Evolutionary conservation across 2,888 invertebrate genomes (phyloP).

Genomic region (Lissocephala sabroskyi): DNA sequence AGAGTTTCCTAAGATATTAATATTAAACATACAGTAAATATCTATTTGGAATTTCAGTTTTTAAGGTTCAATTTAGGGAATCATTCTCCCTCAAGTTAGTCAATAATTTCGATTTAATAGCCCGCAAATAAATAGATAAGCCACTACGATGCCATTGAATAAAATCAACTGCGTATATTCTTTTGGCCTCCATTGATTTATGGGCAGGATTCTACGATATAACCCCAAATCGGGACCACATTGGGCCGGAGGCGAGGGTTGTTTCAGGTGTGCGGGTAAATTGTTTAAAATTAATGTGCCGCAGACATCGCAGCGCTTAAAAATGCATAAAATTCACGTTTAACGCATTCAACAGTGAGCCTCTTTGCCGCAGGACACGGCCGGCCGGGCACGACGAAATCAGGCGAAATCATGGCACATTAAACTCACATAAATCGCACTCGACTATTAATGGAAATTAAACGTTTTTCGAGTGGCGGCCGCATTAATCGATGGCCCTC

Average conservation of each 20-base stretch:
- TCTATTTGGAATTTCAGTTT: too few species aligned
- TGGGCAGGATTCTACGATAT: too few species aligned
- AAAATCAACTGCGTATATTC: too few species aligned
- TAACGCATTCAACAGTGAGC: conserved; percentile 27
- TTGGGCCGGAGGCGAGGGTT: neutral
- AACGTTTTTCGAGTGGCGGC: conserved; percentile 56
- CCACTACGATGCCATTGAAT: too few species aligned
- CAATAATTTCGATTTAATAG: too few species aligned
- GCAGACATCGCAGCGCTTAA: conserved; percentile 48
- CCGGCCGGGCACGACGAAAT: conserved; percentile 11
- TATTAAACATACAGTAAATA: too few species aligned
- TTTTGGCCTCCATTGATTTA: too few species aligned
- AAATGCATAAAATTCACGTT: conserved; percentile 53
- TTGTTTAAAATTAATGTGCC: conserved; percentile 56
- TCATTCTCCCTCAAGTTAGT: too few species aligned
- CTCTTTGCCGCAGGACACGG: conserved; percentile 6
- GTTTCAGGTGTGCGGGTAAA: conserved; percentile 36
- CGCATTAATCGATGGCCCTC: neutral
- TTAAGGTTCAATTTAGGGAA: too few species aligned
- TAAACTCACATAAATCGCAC: conserved; percentile 48
- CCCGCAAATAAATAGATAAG: too few species aligned
- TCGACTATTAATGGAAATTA: conserved; percentile 65
- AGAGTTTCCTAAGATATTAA: too few species aligned
- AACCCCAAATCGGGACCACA: too few species aligned
- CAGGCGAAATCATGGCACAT: conserved; percentile 35